phyloP scores from a whole-genome alignment of 2,888 invertebrate species.

The Molanna angustata region DNA sequence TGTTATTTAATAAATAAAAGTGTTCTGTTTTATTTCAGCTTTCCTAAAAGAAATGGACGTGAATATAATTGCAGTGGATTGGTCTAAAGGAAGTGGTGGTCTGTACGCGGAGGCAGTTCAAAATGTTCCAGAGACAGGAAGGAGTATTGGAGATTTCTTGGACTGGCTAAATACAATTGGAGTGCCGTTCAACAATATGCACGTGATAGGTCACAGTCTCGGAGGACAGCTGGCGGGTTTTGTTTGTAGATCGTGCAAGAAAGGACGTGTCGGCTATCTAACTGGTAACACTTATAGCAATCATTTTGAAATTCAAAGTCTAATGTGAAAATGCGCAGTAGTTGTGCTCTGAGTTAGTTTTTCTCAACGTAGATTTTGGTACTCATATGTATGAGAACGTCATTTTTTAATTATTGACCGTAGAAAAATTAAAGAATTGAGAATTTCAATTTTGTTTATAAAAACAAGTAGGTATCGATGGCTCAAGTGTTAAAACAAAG shows the following conservation, averaged over 20 bases:
- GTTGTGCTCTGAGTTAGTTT: no score
- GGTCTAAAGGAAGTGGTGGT: conserved; percentile 41
- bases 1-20: no score
- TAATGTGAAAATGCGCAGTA: no score
- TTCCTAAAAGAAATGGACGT: conserved; percentile 36
- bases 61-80: conserved; percentile 49
- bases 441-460: no score
- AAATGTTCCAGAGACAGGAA: conserved; percentile 40
- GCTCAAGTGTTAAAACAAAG: no score
- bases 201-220: conserved; percentile 49
- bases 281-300: conserved; percentile 41
- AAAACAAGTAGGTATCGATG: no score
- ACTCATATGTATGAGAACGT: no score
- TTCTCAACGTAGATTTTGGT: no score
- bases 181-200: conserved; percentile 39
- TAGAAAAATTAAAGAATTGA: no score
- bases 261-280: conserved; percentile 40
- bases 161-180: conserved; percentile 40
- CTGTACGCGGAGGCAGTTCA: conserved; percentile 42
- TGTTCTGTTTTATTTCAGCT: conserved; percentile 14
- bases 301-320: not conserved
- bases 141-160: conserved; percentile 40
- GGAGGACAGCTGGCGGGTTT: conserved; percentile 48
- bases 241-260: conserved; percentile 40
- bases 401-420: no score